Conservation (phyloP, 1,140 invertebrate genomes). For the Cephus cinctus region DNA sequence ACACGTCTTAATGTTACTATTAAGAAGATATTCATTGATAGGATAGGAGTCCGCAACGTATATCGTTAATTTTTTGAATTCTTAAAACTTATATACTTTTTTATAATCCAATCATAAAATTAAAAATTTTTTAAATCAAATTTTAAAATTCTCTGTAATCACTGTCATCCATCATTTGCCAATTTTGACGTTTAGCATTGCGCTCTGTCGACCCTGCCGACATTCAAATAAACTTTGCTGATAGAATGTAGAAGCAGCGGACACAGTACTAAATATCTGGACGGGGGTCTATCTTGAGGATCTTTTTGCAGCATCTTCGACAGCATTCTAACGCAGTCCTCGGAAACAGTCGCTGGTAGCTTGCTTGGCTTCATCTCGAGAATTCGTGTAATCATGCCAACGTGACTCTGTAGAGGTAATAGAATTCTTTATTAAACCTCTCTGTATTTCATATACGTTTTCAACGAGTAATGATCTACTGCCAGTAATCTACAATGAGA, state of each 20-base stretch:
- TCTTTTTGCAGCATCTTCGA: conserved; percentile 45
- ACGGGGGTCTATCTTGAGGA: conserved; percentile 30
- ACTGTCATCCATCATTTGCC: no score
- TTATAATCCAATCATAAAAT: no score
- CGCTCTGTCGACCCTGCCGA: no score
- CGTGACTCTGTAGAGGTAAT: not conserved
- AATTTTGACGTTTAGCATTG: no score
- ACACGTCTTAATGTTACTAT: not conserved
- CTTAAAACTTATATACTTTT: no score
- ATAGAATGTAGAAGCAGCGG: conserved; percentile 35
- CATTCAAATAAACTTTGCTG: conserved; percentile 38
- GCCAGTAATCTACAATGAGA: no score
- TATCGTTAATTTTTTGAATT: no score
- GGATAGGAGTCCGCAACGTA: no score
- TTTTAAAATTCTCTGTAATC: no score
- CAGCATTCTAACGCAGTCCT: conserved; percentile 28
- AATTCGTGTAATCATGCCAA: not conserved
- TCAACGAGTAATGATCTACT: no score
- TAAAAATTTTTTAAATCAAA: no score
- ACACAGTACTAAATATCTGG: conserved; percentile 37
- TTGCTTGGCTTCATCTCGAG: conserved; percentile 25
- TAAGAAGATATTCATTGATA: not conserved
- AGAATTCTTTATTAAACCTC: not conserved
- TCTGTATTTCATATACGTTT: no score
- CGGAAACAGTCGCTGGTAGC: conserved; percentile 19